These are phyloP conservation scores for Buathra laborator DNA, from an alignment of 2,888 invertebrate species.

Conservation along the genomic window DNA sequence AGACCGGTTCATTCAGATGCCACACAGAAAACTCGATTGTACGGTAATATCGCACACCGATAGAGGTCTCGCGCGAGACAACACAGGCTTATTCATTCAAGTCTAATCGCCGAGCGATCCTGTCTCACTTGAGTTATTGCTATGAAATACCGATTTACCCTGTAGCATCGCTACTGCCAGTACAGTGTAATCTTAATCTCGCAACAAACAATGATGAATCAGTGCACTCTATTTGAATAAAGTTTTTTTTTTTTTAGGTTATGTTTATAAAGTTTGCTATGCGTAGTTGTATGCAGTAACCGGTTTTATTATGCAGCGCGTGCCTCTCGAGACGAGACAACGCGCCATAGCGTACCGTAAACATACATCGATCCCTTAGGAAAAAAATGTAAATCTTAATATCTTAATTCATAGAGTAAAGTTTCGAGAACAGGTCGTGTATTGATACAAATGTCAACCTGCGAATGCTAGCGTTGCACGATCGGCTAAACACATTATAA, in stretches of 20 bases:
- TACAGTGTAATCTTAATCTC: constrained; percentile 38
- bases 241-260: not conserved
- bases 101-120: constrained; percentile 43
- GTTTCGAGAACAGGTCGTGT: no score
- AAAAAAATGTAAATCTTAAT: no score
- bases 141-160: constrained; percentile 48
- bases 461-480: no score
- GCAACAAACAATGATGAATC: constrained; percentile 47
- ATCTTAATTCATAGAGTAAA: no score
- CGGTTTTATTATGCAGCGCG: not conserved
- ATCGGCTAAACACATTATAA: no score
- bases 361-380: no score
- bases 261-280: not conserved
- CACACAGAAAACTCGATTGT: constrained; percentile 59
- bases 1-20: constrained; percentile 62
- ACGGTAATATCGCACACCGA: constrained; percentile 50
- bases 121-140: constrained; percentile 53
- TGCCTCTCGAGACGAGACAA: not conserved
- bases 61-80: constrained; percentile 26
- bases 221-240: constrained; percentile 9
- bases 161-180: constrained; percentile 8
- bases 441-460: no score
- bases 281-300: not conserved
- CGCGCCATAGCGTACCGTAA: no score
- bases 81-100: constrained; percentile 65